Evolutionary conservation across 1,140 invertebrate species (phyloP), one percentile per base, ranked within the genome.

Genomic region (Bombus superbus): DNA sequence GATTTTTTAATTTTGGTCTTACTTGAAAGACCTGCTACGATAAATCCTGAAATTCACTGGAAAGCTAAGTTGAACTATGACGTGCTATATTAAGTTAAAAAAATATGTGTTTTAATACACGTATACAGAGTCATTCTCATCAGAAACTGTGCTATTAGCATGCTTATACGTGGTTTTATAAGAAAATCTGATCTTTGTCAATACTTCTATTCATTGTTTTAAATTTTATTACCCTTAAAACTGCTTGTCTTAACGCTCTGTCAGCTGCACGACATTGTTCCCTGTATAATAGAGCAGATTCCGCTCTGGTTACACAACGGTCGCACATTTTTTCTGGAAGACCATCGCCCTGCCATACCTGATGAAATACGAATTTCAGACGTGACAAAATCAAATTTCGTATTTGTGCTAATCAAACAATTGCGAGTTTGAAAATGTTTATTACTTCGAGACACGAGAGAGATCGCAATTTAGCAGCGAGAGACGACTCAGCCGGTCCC

Each of bases 221-320:
- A 87, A 64, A 82, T 81, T 18, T 40, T 11, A 81, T 86, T 89
- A 95, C 94, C 90, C 93, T 93, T 42, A 92, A 82, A 25, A 94
- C 93, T 6, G 95, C 95, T 90, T 95, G 94, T 76, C 93, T 92
- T 38, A 95, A 86, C 28, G 95, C 95, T 85, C 93, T 91, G 81
- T 95, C 95, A 0, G 94, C 95, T 53, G 94, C 95, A 82, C 94
- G 88, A 82, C 95, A 95, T 83, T 95, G 95, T 91, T 95, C 94
- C 79, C 94, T 90, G 81, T 94, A 95, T 28, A 95, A 89, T 32
- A 95, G 78, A 11, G 95, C 94, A n/a, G 94, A 95, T 78, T 95
- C 95, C 6, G 94, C 94, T 92, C 94, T 92, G 8, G 93, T 95
- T 9, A 95, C 94, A 42, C 94, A 95, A 13, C 93, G 91, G 73